Conservation (phyloP, 2,113 vertebrate species). For the Takifugu bimaculatus region DNA sequence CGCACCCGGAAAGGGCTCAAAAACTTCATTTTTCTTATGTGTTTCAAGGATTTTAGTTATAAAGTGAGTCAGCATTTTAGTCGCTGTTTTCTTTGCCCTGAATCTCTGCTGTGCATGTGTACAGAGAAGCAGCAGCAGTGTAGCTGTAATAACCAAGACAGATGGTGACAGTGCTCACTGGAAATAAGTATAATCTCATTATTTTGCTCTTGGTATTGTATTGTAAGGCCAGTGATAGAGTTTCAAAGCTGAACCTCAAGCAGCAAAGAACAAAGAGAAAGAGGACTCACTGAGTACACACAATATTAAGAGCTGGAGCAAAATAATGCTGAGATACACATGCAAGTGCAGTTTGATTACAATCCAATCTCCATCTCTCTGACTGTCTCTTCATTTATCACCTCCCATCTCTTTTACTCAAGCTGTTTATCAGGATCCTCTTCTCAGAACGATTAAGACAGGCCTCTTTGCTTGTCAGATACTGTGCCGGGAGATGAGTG, state of each 20-base stretch:
- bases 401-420: constrained; percentile 17
- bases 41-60: no score
- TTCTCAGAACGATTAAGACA: constrained; percentile 39
- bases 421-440: background rate
- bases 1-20: no score
- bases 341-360: constrained; percentile 36
- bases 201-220: background rate
- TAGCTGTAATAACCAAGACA: constrained; percentile 1
- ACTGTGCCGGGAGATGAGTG: constrained; percentile 38
- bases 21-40: no score
- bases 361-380: constrained; percentile 19
- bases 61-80: no score
- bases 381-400: constrained; percentile 13
- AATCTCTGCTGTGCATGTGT: constrained; percentile 1
- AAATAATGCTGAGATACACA: constrained; percentile 18
- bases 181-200: constrained; percentile 4
- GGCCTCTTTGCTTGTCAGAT: constrained; percentile 33
- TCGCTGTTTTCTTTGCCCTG: background rate
- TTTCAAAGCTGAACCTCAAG: constrained; percentile 15
- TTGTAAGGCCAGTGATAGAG: constrained; percentile 1
- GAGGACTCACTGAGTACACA: background rate
- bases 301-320: constrained; percentile 6
- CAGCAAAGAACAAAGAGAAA: constrained; percentile 8
- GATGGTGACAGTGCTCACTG: constrained; percentile 9
- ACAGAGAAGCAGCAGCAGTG: background rate